Evolutionary conservation across 2,797 vertebrate species (phyloP).

Genomic region (Menidia menidia): DNA sequence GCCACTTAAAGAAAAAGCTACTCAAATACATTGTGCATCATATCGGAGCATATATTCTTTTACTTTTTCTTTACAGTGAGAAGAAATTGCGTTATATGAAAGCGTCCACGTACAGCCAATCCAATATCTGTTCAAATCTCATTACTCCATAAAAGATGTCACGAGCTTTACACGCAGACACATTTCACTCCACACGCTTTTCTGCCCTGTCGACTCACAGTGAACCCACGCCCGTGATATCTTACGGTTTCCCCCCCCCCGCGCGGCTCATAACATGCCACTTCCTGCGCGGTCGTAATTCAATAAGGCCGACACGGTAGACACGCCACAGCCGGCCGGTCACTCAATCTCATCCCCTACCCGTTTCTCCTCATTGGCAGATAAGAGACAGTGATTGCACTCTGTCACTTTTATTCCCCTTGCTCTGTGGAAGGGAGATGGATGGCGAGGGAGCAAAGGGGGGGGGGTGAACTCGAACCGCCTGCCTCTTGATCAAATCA

Average conservation of each 20-base stretch:
- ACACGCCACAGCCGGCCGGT: slow-evolving; percentile 59
- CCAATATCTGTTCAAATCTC: slow-evolving; percentile 54
- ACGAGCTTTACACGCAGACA: slow-evolving; percentile 61
- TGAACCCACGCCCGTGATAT: slow-evolving; percentile 26
- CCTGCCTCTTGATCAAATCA: slow-evolving; percentile 71
- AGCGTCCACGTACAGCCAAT: slow-evolving; percentile 24
- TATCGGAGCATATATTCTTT: background rate
- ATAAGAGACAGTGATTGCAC: slow-evolving; percentile 77
- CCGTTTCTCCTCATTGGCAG: slow-evolving; percentile 69
- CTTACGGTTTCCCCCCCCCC: slow-evolving; percentile 22
- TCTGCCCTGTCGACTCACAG: slow-evolving; percentile 36
- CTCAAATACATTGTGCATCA: background rate
- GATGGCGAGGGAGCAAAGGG: slow-evolving; percentile 14
- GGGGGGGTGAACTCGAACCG: slow-evolving; percentile 32
- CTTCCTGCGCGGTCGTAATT: slow-evolving; percentile 74
- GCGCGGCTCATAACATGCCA: slow-evolving; percentile 58
- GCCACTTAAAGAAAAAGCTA: background rate
- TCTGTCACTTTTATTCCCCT: slow-evolving; percentile 74
- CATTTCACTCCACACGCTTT: slow-evolving; percentile 61
- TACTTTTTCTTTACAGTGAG: background rate
- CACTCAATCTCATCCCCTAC: slow-evolving; percentile 62
- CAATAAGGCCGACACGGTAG: slow-evolving; percentile 71
- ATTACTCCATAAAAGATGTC: slow-evolving; percentile 47
- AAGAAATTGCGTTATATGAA: slow-evolving; percentile 12
- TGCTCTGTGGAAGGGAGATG: slow-evolving; percentile 55